Evolutionary conservation across 1,140 invertebrate species (phyloP).

Genomic region (Temnothorax longispinosus): DNA sequence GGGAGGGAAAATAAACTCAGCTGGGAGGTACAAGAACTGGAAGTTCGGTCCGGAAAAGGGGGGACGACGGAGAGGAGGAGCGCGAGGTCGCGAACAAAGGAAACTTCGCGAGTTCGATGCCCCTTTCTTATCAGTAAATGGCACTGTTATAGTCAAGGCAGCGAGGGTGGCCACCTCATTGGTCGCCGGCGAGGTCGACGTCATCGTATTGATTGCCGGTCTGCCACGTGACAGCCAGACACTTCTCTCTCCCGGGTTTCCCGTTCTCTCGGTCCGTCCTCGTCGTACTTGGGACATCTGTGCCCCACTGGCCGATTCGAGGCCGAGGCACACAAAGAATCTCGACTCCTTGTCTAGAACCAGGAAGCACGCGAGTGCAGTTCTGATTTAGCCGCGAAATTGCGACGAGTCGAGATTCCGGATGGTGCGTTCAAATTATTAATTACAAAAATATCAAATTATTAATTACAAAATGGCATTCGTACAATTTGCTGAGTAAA

Average conservation of each 20-base stretch:
- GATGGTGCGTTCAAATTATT: neutral
- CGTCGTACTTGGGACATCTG: neutral
- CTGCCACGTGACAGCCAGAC: constrained; percentile 58
- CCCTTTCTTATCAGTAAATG: constrained; percentile 77
- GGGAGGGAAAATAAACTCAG: constrained; percentile 30
- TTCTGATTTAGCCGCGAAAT: neutral
- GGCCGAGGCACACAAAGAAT: constrained; percentile 57
- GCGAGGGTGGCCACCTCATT: constrained; percentile 48
- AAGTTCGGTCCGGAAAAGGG: neutral
- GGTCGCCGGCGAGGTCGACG: constrained; percentile 65
- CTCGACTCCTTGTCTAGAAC: neutral
- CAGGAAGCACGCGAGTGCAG: constrained; percentile 23
- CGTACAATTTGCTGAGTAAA: neutral
- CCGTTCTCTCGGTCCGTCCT: constrained; percentile 1
- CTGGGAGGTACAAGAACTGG: constrained; percentile 38
- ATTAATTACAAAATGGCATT: neutral
- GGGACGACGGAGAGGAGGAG: neutral
- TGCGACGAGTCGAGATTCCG: neutral
- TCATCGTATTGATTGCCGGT: constrained; percentile 76
- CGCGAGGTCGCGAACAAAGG: constrained; percentile 61
- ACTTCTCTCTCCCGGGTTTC: neutral
- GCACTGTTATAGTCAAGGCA: constrained; percentile 59
- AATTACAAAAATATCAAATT: neutral
- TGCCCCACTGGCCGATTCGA: constrained; percentile 62
- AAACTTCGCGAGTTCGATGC: constrained; percentile 77